Percentiles rank a stretch among this genome's conserved stretches.
Evolutionary conservation across 1,140 invertebrate genomes (phyloP).

Genomic region (Drosophila willistoni): DNA sequence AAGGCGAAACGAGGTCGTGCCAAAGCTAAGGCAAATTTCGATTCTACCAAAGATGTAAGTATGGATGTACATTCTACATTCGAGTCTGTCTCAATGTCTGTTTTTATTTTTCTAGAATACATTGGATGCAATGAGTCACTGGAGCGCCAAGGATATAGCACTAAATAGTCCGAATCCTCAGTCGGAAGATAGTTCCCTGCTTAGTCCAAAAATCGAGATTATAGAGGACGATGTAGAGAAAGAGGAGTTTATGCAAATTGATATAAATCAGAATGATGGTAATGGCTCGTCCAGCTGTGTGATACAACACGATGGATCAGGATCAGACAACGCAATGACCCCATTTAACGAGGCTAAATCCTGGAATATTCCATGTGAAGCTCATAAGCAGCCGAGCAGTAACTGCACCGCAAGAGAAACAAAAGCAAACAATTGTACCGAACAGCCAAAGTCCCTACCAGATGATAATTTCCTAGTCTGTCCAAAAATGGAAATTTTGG

Average conservation of each 20-base stretch:
- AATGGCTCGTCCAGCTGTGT: constrained; percentile 28
- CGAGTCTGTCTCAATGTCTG: neutral
- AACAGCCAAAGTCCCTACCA: neutral
- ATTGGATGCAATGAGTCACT: constrained; percentile 29
- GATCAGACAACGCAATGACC: neutral
- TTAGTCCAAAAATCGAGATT: constrained; percentile 70
- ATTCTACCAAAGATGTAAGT: constrained; percentile 34
- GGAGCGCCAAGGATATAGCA: constrained; percentile 18
- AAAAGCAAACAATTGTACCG: neutral
- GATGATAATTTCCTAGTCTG: neutral
- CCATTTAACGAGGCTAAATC: neutral
- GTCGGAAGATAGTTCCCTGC: constrained; percentile 40
- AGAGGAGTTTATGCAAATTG: constrained; percentile 17
- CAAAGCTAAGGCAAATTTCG: neutral
- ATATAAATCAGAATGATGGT: constrained; percentile 1
- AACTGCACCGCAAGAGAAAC: neutral
- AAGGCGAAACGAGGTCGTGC: constrained; percentile 37
- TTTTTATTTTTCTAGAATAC: constrained; percentile 13
- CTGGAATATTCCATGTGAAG: neutral
- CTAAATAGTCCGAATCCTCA: constrained; percentile 1
- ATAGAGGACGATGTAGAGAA: constrained; percentile 41
- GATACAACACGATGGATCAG: neutral
- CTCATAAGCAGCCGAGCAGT: neutral
- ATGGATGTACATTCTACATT: neutral
- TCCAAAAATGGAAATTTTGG: neutral